Percentiles rank a stretch among this genome's conserved stretches.
Evolutionary conservation across 1,140 invertebrate species (phyloP).

Genomic region (Tetragnatha versicolor): DNA sequence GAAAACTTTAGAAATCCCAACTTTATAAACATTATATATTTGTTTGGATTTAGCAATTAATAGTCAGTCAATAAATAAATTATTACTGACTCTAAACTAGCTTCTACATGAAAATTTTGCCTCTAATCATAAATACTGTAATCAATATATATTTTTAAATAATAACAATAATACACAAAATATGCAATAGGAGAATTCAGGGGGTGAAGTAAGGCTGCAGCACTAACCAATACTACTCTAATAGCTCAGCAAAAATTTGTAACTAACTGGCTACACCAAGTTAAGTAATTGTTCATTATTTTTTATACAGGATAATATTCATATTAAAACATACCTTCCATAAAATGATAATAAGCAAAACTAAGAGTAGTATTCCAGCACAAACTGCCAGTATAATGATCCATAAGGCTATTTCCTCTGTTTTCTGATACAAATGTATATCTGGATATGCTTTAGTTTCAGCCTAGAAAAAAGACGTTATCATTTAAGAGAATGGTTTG

Average conservation of each 20-base stretch:
- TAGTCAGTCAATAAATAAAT: too few relatives aligned
- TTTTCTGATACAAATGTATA: slow-evolving; percentile 71
- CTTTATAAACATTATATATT: too few relatives aligned
- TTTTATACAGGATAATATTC: background rate
- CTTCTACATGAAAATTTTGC: too few relatives aligned
- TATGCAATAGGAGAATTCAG: too few relatives aligned
- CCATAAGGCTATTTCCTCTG: slow-evolving; percentile 78
- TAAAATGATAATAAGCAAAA: slow-evolving; percentile 76
- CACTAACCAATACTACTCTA: background rate
- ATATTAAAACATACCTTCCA: slow-evolving; percentile 70
- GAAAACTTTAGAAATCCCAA: background rate
- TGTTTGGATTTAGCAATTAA: too few relatives aligned
- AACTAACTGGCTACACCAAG: background rate
- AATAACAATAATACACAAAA: too few relatives aligned
- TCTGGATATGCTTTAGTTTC: slow-evolving; percentile 83
- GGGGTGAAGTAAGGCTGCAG: too few relatives aligned
- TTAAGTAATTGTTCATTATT: background rate
- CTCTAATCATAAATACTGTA: too few relatives aligned
- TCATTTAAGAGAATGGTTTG: background rate
- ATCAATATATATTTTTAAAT: too few relatives aligned
- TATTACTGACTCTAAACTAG: too few relatives aligned
- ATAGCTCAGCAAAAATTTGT: background rate
- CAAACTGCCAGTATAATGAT: slow-evolving; percentile 82
- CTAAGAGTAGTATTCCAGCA: slow-evolving; percentile 78
- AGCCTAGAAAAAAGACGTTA: slow-evolving; percentile 67